These are phyloP conservation scores for Bactericera cockerelli DNA, from an alignment of 1,140 invertebrate species.

Conservation along the genomic window DNA sequence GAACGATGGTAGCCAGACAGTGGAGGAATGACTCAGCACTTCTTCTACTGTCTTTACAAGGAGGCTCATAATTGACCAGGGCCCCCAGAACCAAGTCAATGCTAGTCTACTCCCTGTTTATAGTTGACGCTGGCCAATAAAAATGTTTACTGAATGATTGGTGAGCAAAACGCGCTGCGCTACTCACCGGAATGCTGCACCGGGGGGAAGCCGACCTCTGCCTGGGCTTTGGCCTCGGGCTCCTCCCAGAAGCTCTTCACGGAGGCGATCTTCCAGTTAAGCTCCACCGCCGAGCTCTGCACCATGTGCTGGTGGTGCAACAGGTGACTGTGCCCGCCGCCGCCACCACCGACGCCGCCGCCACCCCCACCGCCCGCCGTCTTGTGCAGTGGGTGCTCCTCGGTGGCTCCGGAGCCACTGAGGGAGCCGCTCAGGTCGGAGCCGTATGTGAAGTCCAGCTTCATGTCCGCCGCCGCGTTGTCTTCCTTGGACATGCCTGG, in stretches of 20 bases:
- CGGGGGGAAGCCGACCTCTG: background rate
- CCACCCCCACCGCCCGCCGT: no score
- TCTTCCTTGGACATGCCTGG: background rate
- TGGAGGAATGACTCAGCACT: no score
- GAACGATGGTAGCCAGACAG: no score
- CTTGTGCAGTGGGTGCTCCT: no score
- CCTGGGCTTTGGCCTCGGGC: background rate
- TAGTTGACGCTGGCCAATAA: no score
- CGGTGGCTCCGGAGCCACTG: background rate
- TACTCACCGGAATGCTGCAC: background rate
- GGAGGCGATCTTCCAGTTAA: background rate
- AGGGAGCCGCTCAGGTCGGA: background rate
- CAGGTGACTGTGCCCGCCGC: background rate
- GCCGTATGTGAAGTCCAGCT: background rate
- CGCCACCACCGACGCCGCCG: no score
- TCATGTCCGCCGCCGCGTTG: constrained; percentile 1
- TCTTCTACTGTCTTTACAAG: no score
- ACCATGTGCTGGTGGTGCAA: background rate
- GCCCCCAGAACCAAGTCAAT: no score
- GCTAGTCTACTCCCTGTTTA: no score
- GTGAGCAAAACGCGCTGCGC: background rate
- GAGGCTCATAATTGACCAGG: no score
- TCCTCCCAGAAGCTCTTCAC: constrained; percentile 1
- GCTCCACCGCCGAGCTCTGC: background rate
- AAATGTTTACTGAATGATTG: no score